These are phyloP conservation scores for Vicugna pacos DNA, from an alignment of 2,113 vertebrate genomes.

Conservation along the genomic window DNA sequence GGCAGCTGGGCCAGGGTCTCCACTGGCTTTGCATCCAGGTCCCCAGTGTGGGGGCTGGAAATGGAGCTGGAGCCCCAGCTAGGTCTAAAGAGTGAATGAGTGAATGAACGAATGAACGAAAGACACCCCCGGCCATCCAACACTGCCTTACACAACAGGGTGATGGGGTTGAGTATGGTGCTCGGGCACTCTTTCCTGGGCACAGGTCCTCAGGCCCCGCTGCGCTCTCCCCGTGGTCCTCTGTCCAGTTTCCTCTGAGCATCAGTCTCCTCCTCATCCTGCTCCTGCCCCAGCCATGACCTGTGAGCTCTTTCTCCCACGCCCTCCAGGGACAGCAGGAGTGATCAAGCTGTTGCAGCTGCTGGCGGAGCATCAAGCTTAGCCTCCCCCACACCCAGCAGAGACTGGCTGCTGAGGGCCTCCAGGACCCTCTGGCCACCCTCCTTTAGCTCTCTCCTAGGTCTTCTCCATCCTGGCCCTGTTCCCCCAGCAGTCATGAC, in stretches of 20 bases:
- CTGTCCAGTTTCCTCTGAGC: neutral
- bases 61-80: neutral
- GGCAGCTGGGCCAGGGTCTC: no score
- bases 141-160: neutral
- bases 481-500: neutral
- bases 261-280: neutral
- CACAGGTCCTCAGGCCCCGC: neutral
- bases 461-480: neutral
- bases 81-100: neutral
- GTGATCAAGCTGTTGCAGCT: neutral
- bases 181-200: neutral
- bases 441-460: neutral
- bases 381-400: neutral
- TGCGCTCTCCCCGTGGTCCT: fast-evolving
- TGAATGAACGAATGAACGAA: no score
- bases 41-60: neutral
- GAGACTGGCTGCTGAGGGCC: neutral
- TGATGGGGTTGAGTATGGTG: neutral
- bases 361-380: neutral
- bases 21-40: neutral
- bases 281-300: neutral
- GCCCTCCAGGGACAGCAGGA: neutral
- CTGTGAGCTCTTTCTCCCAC: neutral
- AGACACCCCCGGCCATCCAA: neutral
- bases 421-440: neutral